phyloP scores from a whole-genome alignment of 2,797 vertebrate species.

The Myotis daubentonii region DNA sequence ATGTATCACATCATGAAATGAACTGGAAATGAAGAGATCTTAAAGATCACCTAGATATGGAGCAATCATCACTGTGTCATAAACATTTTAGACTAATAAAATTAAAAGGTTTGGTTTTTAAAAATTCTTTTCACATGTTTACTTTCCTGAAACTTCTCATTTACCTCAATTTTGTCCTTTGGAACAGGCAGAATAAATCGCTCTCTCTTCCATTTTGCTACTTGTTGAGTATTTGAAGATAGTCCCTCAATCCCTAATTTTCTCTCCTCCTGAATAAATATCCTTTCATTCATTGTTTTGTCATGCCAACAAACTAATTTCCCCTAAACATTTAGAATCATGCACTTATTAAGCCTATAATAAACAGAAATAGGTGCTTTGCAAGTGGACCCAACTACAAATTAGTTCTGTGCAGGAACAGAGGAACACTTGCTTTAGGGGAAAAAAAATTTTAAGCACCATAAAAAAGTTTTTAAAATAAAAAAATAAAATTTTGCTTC shows the following conservation, averaged over 20 bases:
- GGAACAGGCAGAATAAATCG: background rate
- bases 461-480: background rate
- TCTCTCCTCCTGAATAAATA: background rate
- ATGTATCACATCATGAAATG: background rate
- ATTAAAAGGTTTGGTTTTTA: background rate
- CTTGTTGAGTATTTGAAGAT: slow-evolving; percentile 22
- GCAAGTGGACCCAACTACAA: background rate
- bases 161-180: background rate
- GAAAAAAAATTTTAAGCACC: background rate
- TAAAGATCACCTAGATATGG: background rate
- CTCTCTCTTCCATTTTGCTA: background rate
- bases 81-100: background rate
- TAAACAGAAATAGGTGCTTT: slow-evolving; percentile 3
- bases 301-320: background rate
- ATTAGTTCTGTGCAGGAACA: background rate
- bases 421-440: background rate
- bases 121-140: background rate
- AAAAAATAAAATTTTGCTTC: background rate
- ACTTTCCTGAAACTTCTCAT: background rate
- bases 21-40: background rate
- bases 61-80: background rate
- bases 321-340: background rate
- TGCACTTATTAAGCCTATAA: background rate
- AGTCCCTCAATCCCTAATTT: background rate
- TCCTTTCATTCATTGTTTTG: background rate